phyloP scores from a whole-genome alignment of 2,113 vertebrate species.

The Melanostigma gelatinosum region DNA sequence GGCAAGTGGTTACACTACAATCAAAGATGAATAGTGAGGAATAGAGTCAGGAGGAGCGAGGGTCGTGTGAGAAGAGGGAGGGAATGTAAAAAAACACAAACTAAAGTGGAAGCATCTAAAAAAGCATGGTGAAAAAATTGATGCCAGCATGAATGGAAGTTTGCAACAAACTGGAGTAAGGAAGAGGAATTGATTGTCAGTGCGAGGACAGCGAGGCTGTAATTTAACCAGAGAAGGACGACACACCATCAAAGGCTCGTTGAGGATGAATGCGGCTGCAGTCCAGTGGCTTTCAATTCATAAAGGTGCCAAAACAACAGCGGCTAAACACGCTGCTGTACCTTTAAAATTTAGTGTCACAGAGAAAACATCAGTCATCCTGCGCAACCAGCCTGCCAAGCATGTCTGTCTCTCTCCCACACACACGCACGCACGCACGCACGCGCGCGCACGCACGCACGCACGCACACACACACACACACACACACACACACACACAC shows the following conservation, averaged over 20 bases:
- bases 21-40: constrained; percentile 54
- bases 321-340: constrained; percentile 20
- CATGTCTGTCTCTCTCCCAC: background rate
- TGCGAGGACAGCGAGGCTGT: background rate
- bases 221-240: background rate
- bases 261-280: constrained; percentile 13
- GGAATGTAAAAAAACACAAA: background rate
- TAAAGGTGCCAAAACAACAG: constrained; percentile 18
- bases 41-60: background rate
- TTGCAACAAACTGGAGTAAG: background rate
- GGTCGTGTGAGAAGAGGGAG: background rate
- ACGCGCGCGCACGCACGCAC: too few relatives aligned
- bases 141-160: background rate
- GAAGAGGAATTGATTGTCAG: background rate
- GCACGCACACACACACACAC: constrained; percentile 18
- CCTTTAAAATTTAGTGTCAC: constrained; percentile 24
- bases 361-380: constrained; percentile 47
- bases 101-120: background rate
- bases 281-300: constrained; percentile 3
- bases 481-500: constrained; percentile 17
- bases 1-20: constrained; percentile 48
- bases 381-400: background rate
- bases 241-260: background rate
- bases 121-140: background rate
- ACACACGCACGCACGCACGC: constrained; percentile 9